Evolutionary conservation across 2,113 vertebrate species (phyloP), one percentile per base, ranked within the genome.

Genomic region (Oncorhynchus nerka): DNA sequence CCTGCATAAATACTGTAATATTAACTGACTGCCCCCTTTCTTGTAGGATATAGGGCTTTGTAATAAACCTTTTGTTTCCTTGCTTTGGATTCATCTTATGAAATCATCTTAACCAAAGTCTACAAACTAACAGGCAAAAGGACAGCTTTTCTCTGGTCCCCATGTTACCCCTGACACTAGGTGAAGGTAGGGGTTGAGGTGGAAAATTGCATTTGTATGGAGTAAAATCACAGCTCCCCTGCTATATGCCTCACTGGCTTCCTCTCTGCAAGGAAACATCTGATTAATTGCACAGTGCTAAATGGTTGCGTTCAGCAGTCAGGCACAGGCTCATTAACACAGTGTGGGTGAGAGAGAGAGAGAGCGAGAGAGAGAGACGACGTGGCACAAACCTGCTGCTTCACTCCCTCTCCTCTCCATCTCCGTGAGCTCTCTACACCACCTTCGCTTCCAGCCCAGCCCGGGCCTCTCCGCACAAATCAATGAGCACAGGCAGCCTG

Each of bases 241-340:
- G 83, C 84, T 79, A 79, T 74, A 85, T 74, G 84, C 88, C 88
- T 88, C 75, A 51, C 86, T 78, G 76, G 81, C 81, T 89, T 88
- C 75, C 69, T 89, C 85, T 87, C 84, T 11, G 77, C 83, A 65
- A 86, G 83, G 89, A 90, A 91, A 89, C 74, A 76, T 87, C 87
- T 89, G 90, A 92, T 93, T 91, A 92, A 93, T 91, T 89, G 86
- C 79, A 75, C 70, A 65, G 82, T 61, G 87, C 85, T 91, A 87
- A 92, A 91, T 85, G 89, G 80, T 85, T 77, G 76, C 86, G 78
- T 82, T 90, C 87, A 85, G 90, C 86, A 89, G 87, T 85, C 81
- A 80, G 85, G 81, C 83, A 84, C 79, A 28, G 87, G 73, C 87
- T 91, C 85, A 90, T 91, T 90, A 92, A 89, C 78, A 83, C 74